Evolutionary conservation across 2,797 vertebrate species (phyloP).

Genomic region (Paratrypauchen microcephalus): DNA sequence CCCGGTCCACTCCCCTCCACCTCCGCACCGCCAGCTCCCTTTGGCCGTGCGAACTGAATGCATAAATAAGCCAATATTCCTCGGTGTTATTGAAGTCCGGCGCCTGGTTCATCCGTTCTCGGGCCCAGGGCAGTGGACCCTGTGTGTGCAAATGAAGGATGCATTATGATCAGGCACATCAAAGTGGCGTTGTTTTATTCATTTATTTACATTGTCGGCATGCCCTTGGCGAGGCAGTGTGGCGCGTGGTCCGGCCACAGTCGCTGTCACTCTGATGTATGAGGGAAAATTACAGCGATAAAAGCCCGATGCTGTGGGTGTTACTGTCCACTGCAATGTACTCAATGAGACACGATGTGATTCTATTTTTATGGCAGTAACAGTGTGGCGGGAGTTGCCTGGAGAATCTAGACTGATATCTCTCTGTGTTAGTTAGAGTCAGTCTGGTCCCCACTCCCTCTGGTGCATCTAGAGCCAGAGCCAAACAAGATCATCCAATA

Average conservation of each 20-base stretch:
- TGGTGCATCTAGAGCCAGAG: too few species aligned
- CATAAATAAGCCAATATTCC: conserved; percentile 63
- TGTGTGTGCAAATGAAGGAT: conserved; percentile 56
- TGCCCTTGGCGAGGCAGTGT: conserved; percentile 61
- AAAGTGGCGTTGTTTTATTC: conserved; percentile 69
- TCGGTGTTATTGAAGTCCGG: conserved; percentile 61
- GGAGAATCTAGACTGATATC: too few species aligned
- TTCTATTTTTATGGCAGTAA: background rate
- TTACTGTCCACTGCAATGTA: conserved; percentile 56
- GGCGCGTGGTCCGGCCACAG: conserved; percentile 47
- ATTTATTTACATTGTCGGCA: conserved; percentile 66
- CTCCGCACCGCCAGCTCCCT: conserved; percentile 24
- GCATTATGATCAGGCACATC: conserved; percentile 60
- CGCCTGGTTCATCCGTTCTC: conserved; percentile 27
- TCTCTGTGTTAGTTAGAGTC: too few species aligned
- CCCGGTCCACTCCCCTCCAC: conserved; percentile 44
- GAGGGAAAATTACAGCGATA: conserved; percentile 65
- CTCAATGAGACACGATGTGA: conserved; percentile 32
- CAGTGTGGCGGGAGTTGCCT: background rate
- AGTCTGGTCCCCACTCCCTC: too few species aligned
- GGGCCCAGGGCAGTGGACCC: conserved; percentile 44
- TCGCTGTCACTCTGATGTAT: conserved; percentile 66
- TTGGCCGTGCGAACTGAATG: conserved; percentile 55
- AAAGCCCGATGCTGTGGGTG: conserved; percentile 62
- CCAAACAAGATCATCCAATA: too few species aligned